These are phyloP conservation scores for Orchesella cincta DNA, from an alignment of 1,140 invertebrate species.

Conservation along the genomic window DNA sequence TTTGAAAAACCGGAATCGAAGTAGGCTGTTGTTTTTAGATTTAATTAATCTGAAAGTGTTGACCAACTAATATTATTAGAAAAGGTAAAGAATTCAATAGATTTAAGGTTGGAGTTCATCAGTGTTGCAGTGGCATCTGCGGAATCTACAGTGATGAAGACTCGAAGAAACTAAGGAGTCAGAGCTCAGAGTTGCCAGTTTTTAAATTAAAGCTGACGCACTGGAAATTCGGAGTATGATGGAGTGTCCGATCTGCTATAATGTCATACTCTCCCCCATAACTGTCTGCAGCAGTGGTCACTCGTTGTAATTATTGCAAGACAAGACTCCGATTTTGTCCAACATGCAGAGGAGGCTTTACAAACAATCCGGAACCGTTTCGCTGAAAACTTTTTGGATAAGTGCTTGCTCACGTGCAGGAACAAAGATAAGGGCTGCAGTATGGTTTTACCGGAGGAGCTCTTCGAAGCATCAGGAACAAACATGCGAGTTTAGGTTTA, in stretches of 20 bases:
- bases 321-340: neutral
- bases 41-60: too few species aligned
- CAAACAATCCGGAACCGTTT: neutral
- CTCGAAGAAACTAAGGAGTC: too few species aligned
- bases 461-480: neutral
- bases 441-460: neutral
- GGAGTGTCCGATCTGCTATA: slow-evolving; percentile 29
- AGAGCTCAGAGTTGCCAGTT: too few species aligned
- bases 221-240: neutral
- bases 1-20: too few species aligned
- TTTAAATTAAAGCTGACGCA: neutral
- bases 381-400: slow-evolving; percentile 26
- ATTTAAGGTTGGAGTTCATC: too few species aligned
- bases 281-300: slow-evolving; percentile 8
- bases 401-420: slow-evolving; percentile 3
- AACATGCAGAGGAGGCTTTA: slow-evolving; percentile 10
- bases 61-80: too few species aligned
- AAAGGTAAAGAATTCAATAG: too few species aligned
- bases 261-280: slow-evolving; percentile 12
- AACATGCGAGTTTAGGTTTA: neutral
- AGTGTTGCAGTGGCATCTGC: too few species aligned
- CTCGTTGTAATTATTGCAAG: neutral
- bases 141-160: too few species aligned
- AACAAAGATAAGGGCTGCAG: slow-evolving; percentile 8
- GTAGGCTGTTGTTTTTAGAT: too few species aligned